Evolutionary conservation across 2,888 invertebrate genomes (phyloP).

Genomic region (Cepaea hortensis): DNA sequence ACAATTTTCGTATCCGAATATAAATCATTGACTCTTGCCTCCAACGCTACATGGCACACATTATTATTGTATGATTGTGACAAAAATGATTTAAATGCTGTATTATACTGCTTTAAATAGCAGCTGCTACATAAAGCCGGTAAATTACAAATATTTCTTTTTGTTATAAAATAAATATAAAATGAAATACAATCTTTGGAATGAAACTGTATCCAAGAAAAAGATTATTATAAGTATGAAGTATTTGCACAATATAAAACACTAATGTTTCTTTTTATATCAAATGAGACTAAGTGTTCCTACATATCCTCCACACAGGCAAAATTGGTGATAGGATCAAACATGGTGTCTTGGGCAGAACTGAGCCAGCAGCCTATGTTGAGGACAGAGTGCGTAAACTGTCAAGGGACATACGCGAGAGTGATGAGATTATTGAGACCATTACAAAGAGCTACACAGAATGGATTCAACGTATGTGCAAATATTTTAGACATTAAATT

Average conservation of each 20-base stretch:
- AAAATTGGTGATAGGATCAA: constrained; percentile 12
- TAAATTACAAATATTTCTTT: too few species aligned
- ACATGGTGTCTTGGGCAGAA: neutral
- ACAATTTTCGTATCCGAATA: too few species aligned
- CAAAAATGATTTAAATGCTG: too few species aligned
- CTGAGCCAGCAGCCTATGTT: constrained; percentile 8
- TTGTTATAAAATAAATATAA: too few species aligned
- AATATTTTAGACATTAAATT: neutral
- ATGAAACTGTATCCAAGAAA: too few species aligned
- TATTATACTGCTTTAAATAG: too few species aligned
- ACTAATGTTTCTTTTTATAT: neutral
- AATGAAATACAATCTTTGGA: too few species aligned
- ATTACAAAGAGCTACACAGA: constrained; percentile 5
- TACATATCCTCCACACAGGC: neutral
- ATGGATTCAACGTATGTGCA: constrained; percentile 28
- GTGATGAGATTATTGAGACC: neutral
- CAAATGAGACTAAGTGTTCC: neutral
- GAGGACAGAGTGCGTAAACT: constrained; percentile 14
- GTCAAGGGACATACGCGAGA: constrained; percentile 12
- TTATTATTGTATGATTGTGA: too few species aligned
- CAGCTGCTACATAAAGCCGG: too few species aligned
- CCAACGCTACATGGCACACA: too few species aligned
- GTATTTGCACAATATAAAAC: neutral
- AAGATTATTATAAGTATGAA: too few species aligned
- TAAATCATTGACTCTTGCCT: too few species aligned